Base-by-base conservation (phyloP, 2,888 invertebrate genomes). In the Lasioglossum oenotherae region DNA sequence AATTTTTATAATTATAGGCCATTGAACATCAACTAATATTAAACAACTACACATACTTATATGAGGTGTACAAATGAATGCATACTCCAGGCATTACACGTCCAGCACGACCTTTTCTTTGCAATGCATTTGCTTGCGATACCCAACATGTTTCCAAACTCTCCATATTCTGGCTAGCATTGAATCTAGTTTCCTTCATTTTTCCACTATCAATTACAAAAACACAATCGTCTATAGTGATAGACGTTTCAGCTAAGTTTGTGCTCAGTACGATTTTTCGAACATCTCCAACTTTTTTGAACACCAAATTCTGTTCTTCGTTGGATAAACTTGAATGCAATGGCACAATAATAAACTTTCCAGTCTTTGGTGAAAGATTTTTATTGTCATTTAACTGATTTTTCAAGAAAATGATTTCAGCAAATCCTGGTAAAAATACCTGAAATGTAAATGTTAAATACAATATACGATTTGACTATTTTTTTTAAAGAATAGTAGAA, bases 181-280 rank as follows among this genome's bases (percentile, higher is more conserved):
- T 97, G 94, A 97, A 98, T 88, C 97, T 97, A 91, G 91, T 98
- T 95, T 99, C 98, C 95, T 98, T 99, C 97, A 99, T 99, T 95
- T 98, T 97, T 0, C 99, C 99, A 79, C 97, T 97, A 94, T 99
- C 99, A 71, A 99, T 96, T 1, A 99, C 99, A 94, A 98, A 99
- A 0, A 99, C 98, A 91, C 99, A 99, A 95, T 99, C 99, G 93
- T 99, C 98, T 86, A 99, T 99, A 10, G 99, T 99, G 12, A 99
- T 97, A 0, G 99, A 99, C 0, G 99, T 99, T 96, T 99, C 99
- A 0, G 99, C 99, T 86, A 99, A 98, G 93, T 99, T 99, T 0
- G 99, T 99, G 16, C 96, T 96, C 0, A 99, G 95, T 0, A 98
- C 97, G 84, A 99, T 98, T 96, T 99, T 99, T 57, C 99, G 96